These are phyloP conservation scores for Andinoacara biseriatus DNA, from an alignment of 2,113 vertebrate genomes.

Conservation along the genomic window DNA sequence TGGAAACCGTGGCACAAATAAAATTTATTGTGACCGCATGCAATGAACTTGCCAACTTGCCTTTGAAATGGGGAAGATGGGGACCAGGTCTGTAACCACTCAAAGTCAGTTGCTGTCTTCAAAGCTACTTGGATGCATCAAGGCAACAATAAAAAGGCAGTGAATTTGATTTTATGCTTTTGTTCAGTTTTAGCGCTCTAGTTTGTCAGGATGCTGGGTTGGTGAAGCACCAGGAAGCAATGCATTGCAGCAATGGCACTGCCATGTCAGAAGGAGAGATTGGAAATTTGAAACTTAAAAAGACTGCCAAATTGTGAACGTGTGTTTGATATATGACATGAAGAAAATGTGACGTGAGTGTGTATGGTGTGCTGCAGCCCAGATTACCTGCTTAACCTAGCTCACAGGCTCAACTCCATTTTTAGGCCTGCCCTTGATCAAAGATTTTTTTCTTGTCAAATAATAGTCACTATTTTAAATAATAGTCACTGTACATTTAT, in stretches of 20 bases:
- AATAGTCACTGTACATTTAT: not conserved
- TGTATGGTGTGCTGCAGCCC: no score
- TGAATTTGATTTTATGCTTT: not conserved
- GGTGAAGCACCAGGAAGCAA: no score
- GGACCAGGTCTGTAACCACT: not conserved
- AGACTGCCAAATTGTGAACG: no score
- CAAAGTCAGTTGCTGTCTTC: not conserved
- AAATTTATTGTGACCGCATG: not conserved
- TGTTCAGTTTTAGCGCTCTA: no score
- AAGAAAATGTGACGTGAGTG: no score
- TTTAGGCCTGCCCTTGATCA: not conserved
- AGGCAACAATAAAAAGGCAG: not conserved
- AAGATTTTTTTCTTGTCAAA: not conserved
- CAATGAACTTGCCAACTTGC: not conserved
- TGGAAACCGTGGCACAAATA: not conserved
- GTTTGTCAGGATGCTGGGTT: no score
- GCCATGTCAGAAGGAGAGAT: no score
- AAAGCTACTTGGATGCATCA: not conserved
- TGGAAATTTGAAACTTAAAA: no score
- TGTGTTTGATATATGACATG: no score
- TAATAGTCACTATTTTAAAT: not conserved
- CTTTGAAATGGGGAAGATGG: not conserved
- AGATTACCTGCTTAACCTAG: not conserved
- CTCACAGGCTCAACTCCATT: not conserved
- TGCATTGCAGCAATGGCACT: no score